Base-by-base conservation (phyloP, 2,113 vertebrate species). In the Promerops cafer region DNA sequence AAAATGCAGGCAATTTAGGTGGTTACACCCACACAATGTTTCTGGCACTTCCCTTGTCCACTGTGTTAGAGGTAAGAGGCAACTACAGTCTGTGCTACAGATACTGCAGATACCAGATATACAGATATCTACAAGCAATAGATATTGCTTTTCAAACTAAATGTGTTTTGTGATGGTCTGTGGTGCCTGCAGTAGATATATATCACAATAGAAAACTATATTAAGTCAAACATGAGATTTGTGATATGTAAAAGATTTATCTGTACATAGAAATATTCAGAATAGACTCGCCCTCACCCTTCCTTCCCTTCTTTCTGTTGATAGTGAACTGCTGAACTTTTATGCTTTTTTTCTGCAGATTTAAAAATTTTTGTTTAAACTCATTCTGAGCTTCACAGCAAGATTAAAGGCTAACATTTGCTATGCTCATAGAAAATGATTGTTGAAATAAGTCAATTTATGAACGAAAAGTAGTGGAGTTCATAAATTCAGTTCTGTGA, bases 401-500 rank as follows among this genome's bases (percentile, higher is more conserved):
- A 87, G 65, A 90, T 86, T 78, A 81, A 96, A 90, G 69, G 82
- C 79, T 94, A 89, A 88, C 21, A 27, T 92, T 88, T 90, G 53
- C 76, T 87, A 13, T 92, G 61, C n/a, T 94, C 9, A 10, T 77
- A 80, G 66, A 89, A 64, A 59, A 31, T 69, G 14, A 83, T 50
- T 56, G 54, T 87, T 94, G 69, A 86, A 91, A 92, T 82, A 27
- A 92, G n/a, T 89, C 19, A 13, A 37, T 87, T 90, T 44, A 71
- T 74, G 39, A 81, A 90, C 16, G 0, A 78, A 83, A 90, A 94
- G 31, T 84, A 91, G 86, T 57, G 78, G 31, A 76, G 72, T 45
- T 91, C 66, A 53, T 94, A 90, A 91, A 92, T 53, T 82, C 57
- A 61, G 35, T 89, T 94, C 72, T 94, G 59, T 96, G 59, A 81